Base-by-base conservation (phyloP, 2,113 vertebrate genomes). In the Kryptolebias marmoratus region DNA sequence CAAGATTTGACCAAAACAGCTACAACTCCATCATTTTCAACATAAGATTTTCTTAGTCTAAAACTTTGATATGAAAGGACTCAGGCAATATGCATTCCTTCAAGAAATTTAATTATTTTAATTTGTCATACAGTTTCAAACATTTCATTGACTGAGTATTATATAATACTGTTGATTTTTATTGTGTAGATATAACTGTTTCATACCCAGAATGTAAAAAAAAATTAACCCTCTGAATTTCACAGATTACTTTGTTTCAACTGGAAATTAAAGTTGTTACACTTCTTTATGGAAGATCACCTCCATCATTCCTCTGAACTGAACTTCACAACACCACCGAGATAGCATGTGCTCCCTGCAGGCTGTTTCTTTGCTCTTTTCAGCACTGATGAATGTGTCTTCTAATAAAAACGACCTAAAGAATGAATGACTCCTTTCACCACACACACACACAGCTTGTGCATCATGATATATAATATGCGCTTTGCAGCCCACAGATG, bases 391-490 rank as follows among this genome's bases (percentile, higher is more conserved):
- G 73, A 84, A 88, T 86, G 79, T 61, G 81, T 48, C 53, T 76
- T 81, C 80, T 73, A 66, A 78, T 73, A 86, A 79, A 80, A 60
- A 71, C 61, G 74, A 63, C 77, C 79, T 76, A 71, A 83, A 81
- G 63, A 78, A 76, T 27, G 68, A 68, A 65, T 70, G 77, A 82
- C 81, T 80, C 52, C 66, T 76, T 70, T 71, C 73, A 31, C 75
- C 64, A 7, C 2, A 59, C 61, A 64, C 61, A 64, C 39, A 64
- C 66, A 61, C 48, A 62, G 32, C 50, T 18, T 12, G n/a, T 2
- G 11, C 22, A 0, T 48, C 75, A 71, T 77, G 75, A 89, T 90
- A 92, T 87, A 93, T 87, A 93, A 91, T 83, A 71, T 76, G 59
- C 82, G 81, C 79, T 83, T 83, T 83, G 65, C 77, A 83, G 80